Evolutionary conservation across 2,888 invertebrate species (phyloP).

Genomic region (Caradrina kadenii): DNA sequence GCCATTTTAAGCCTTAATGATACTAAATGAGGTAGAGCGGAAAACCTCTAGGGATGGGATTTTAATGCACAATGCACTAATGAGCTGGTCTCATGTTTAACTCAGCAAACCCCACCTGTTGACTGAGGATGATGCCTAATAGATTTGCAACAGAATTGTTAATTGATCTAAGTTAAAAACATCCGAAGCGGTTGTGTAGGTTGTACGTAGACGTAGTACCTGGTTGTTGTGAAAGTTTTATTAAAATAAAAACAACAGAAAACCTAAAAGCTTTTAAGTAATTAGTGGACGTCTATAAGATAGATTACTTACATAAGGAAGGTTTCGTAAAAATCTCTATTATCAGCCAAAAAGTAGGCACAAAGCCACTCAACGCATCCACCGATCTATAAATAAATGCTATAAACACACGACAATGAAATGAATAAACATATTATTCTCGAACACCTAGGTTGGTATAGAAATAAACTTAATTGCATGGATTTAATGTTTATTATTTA

Average conservation of each 20-base stretch:
- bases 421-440: constrained; percentile 22
- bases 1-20: constrained; percentile 13
- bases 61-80: not conserved
- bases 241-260: too few species aligned
- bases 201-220: too few species aligned
- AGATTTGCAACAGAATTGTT: not conserved
- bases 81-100: not conserved
- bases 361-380: not conserved
- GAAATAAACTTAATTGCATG: constrained; percentile 24
- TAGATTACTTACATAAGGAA: not conserved
- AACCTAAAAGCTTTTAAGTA: too few species aligned
- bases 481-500: constrained; percentile 37
- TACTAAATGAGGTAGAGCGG: not conserved
- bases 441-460: constrained; percentile 28
- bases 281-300: too few species aligned
- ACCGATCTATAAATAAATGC: constrained; percentile 15
- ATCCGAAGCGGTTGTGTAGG: too few species aligned
- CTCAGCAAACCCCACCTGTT: not conserved
- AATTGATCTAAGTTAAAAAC: too few species aligned
- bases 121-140: too few species aligned
- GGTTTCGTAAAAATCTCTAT: too few species aligned
- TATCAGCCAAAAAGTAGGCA: not conserved
- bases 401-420: constrained; percentile 5
- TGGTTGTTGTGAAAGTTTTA: too few species aligned
- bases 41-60: not conserved